These are phyloP conservation scores for Atherinosoma microstoma DNA, from an alignment of 2,797 vertebrate genomes.

Conservation along the genomic window DNA sequence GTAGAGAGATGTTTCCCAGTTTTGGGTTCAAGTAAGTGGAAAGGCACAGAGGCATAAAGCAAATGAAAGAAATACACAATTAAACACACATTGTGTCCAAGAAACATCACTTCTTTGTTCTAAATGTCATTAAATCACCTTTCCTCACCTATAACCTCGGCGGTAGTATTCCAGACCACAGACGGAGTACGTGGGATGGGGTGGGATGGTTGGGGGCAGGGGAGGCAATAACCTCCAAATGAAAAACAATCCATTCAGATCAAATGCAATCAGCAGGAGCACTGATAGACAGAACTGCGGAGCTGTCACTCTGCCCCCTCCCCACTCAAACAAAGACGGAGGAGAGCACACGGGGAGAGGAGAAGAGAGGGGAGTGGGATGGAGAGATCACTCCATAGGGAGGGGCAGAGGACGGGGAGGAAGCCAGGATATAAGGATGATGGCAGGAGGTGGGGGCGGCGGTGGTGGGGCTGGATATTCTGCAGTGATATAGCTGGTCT, in stretches of 20 bases:
- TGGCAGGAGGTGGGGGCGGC: conserved; percentile 70
- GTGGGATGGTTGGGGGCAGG: conserved; percentile 50
- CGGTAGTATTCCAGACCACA: conserved; percentile 47
- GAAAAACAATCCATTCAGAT: conserved; percentile 85
- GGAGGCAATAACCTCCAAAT: conserved; percentile 81
- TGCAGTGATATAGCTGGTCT: conserved; percentile 90
- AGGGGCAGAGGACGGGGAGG: conserved; percentile 66
- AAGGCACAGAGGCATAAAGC: conserved; percentile 7
- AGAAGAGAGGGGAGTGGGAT: conserved; percentile 50
- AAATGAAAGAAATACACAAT: conserved; percentile 20
- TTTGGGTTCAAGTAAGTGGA: conserved; percentile 1
- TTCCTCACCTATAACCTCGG: conserved; percentile 50
- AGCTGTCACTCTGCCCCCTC: conserved; percentile 63
- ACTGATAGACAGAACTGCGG: conserved; percentile 71
- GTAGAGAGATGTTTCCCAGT: conserved; percentile 26
- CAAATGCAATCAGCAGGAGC: conserved; percentile 79
- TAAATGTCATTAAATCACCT: conserved; percentile 50
- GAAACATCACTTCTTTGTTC: conserved; percentile 11
- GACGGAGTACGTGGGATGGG: conserved; percentile 20
- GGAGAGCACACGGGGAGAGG: conserved; percentile 34
- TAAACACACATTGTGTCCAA: conserved; percentile 35
- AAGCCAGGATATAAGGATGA: conserved; percentile 76
- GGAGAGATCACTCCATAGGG: conserved; percentile 69
- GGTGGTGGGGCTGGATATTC: conserved; percentile 67
- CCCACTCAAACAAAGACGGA: conserved; percentile 70